Evolutionary conservation across 2,888 invertebrate species (phyloP), one percentile per base, ranked within the genome.

Genomic region (Amphimallon solstitiale): DNA sequence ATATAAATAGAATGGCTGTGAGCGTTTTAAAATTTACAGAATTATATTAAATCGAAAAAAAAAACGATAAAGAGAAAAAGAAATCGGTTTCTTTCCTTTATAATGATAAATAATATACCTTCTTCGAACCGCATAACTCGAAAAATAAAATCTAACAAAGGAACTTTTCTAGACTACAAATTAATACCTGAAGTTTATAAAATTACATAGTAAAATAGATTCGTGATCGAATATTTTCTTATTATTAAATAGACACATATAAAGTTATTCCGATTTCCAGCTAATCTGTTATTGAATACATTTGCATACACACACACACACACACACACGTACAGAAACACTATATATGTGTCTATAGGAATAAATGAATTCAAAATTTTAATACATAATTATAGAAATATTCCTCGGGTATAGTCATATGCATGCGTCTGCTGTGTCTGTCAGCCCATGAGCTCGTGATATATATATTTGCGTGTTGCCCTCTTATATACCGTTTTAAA

Each of bases 321-420:
- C 23, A 56, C 43, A 52, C 37, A 45, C 4, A 45, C 6, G 14
- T 17, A 29, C 56, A n/a, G n/a, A n/a, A n/a, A n/a, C n/a, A n/a
- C n/a, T n/a, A n/a, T n/a, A n/a, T 23, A 43, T 14, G 29, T 43
- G 43, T 17, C 15, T 34, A 51, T 51, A 51, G 29, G 51, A 29
- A 51, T 51, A 51, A 19, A 51, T 29, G 56, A 29, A 29, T 56
- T 45, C 45, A 46, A 64, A 56, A 54, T 56, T 64, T 64, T 56
- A 64, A 64, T 64, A 64, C 64, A 21, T 64, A 48, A 64, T 62
- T 62, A 51, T 62, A 51, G 46, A 56, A 56, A 43, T 56, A 23
- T 43, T 29, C 43, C 29, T 29, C 5, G 23, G 48, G 21, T 48
- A 45, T 45, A 15, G 14, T 43, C 2, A 23, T 23, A 29, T 29